Conservation (phyloP, 2,113 vertebrate genomes). For the Melanerpes formicivorus region DNA sequence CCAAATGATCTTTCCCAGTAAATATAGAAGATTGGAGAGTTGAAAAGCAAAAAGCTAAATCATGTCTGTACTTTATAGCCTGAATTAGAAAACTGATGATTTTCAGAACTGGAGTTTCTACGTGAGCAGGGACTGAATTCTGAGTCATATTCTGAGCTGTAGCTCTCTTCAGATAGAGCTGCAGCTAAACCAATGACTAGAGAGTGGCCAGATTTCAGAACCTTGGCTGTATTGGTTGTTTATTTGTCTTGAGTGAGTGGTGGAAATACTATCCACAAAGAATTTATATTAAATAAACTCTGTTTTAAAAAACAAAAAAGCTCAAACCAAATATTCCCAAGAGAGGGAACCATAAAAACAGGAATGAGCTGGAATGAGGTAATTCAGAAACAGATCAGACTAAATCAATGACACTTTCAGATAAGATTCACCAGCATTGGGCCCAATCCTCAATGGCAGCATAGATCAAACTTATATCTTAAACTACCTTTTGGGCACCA, state of each 20-base stretch:
- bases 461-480: rapidly evolving
- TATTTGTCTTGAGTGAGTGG: neutral
- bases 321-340: neutral
- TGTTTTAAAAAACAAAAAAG: neutral
- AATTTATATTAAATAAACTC: neutral
- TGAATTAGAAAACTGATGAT: neutral
- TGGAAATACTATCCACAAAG: neutral
- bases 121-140: neutral
- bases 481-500: neutral
- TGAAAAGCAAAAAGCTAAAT: neutral
- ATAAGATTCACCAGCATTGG: neutral
- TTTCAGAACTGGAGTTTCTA: neutral
- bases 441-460: neutral
- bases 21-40: neutral
- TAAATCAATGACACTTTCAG: neutral
- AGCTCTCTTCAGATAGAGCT: neutral
- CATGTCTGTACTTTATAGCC: neutral
- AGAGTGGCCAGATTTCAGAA: neutral
- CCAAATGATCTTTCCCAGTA: neutral
- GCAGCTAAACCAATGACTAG: neutral
- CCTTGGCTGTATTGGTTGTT: neutral
- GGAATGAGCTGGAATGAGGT: neutral
- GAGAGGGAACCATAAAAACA: neutral
- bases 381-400: neutral
- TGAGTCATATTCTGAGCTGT: neutral